Base-by-base conservation (phyloP, 2,797 vertebrate species). In the Chelon labrosus region DNA sequence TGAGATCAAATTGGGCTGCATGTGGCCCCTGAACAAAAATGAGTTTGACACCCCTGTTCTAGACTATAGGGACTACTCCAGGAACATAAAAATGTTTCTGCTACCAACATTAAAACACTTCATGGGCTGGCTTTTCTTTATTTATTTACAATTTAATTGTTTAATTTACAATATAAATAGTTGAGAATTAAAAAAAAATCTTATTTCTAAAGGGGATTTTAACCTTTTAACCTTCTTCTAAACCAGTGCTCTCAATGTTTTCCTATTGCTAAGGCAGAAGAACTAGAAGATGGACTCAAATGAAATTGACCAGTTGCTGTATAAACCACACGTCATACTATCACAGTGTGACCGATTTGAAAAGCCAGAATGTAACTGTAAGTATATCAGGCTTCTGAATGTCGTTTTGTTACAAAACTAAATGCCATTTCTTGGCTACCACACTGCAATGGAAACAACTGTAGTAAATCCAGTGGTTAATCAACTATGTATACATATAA, bases 131-230 rank as follows among this genome's bases (percentile, higher is more conserved):
- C 17, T 10, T 47, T 46, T 7, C 0, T 46, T 47, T 47, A 2
- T 44, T 44, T 44, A 6, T 44, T 17, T 44, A 17, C 42, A 17
- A 19, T 46, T 46, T 46, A 8, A 46, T 6, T 8, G 14, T 10
- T 47, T 5, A 39, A 9, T 19, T 47, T 19, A 17, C 1, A 17
- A 1, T 16, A 27, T 27, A 27, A 27, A 27, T 27, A 3, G 27
- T 27, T 5, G 27, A 27, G 27, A 27, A 27, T 27, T 27, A 27
- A 27, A 27, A 27, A 27, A 27, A 27, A 27, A 27, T 5, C 27
- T 39, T 5, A 39, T 11, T 39, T 11, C 46, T 35, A 56, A 73
- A 77, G 70, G 46, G 6, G 66, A 80, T 49, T 74, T 67, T 64
- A 64, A 72, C 62, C 47, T 77, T 31, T 59, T 54, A 61, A 73